These are phyloP conservation scores for Erebia aethiops DNA, from an alignment of 2,888 invertebrate species.

Conservation along the genomic window DNA sequence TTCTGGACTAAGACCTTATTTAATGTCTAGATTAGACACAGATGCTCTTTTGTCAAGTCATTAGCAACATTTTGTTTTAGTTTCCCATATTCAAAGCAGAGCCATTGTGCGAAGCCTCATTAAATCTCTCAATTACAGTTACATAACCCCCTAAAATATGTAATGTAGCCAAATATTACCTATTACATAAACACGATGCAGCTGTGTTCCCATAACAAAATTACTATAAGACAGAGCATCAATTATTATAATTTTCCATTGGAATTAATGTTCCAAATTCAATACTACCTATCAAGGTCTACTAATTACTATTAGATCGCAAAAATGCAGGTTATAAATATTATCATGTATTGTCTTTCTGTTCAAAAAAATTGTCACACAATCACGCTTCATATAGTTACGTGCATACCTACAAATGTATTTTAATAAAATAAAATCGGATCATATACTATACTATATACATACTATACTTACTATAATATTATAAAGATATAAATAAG, in stretches of 20 bases:
- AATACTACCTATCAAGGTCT: background rate
- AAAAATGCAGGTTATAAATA: no score
- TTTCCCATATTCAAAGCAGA: slow-evolving; percentile 7
- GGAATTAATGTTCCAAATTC: background rate
- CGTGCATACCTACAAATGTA: no score
- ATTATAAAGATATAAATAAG: no score
- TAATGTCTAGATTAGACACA: background rate
- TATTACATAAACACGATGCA: background rate
- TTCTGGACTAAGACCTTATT: no score
- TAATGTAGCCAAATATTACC: background rate
- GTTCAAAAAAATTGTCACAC: no score
- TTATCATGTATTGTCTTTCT: no score
- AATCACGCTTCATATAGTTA: no score
- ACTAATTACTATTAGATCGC: no score
- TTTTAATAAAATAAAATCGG: no score
- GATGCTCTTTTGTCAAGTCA: background rate
- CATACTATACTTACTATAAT: no score
- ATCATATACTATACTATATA: background rate
- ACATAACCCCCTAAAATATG: background rate
- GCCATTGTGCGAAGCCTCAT: slow-evolving; percentile 5
- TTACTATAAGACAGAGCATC: background rate
- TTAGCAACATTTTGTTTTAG: slow-evolving; percentile 3
- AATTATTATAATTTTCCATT: background rate
- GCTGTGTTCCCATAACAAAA: background rate
- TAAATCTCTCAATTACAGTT: slow-evolving; percentile 6